Evolutionary conservation across 2,888 invertebrate genomes (phyloP).

Genomic region (Plagodis dolabraria): DNA sequence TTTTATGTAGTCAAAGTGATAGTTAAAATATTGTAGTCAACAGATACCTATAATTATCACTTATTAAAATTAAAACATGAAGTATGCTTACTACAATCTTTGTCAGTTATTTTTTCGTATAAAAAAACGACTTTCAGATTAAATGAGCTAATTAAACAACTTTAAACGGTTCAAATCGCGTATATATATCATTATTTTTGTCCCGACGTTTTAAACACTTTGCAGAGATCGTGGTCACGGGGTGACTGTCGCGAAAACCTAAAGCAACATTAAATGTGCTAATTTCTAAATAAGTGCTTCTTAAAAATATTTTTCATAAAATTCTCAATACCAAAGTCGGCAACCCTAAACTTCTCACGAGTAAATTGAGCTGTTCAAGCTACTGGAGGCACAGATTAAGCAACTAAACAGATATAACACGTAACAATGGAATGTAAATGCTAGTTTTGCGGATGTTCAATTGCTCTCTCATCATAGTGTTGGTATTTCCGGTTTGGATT

Average conservation of each 20-base stretch:
- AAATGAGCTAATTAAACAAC: no score
- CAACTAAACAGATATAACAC: conserved; percentile 11
- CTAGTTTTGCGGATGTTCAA: not conserved
- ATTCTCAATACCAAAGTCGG: not conserved
- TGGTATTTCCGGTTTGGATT: conserved; percentile 8
- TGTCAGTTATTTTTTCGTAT: not conserved
- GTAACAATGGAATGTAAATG: conserved; percentile 19
- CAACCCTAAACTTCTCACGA: conserved; percentile 23
- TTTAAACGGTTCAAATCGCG: no score
- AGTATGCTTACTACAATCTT: no score
- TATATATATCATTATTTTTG: no score
- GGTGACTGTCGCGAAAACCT: no score
- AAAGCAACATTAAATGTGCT: not conserved
- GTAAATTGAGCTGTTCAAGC: conserved; percentile 14
- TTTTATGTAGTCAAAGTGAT: no score
- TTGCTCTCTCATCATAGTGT: conserved; percentile 1
- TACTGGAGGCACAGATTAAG: conserved; percentile 16
- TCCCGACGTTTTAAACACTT: no score
- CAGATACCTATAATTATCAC: no score
- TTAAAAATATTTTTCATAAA: not conserved
- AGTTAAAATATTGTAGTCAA: no score
- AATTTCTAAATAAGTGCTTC: not conserved
- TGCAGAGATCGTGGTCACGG: no score
- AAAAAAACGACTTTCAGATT: not conserved
- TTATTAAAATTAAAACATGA: no score